These are phyloP conservation scores for Xiphias gladius DNA, from an alignment of 2,113 vertebrate species.

Conservation along the genomic window DNA sequence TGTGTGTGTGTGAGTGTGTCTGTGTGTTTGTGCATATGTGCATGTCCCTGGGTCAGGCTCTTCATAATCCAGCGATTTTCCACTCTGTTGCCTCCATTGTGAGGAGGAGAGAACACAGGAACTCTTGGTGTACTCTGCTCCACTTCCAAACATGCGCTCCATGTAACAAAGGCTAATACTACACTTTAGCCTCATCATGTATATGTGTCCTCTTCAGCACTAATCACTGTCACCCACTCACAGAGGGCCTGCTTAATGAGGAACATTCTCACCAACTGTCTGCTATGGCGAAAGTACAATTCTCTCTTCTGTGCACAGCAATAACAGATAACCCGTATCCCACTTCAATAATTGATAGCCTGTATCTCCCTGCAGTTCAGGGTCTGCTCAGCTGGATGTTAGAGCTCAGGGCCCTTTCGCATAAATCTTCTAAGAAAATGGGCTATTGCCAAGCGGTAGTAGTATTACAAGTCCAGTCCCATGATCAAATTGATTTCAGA, in stretches of 20 bases:
- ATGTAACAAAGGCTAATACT: slow-evolving; percentile 61
- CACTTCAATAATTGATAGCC: slow-evolving; percentile 62
- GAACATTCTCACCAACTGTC: slow-evolving; percentile 63
- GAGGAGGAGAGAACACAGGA: slow-evolving; percentile 60
- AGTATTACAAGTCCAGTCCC: slow-evolving; percentile 10
- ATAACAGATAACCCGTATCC: slow-evolving; percentile 71
- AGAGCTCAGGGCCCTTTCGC: slow-evolving; percentile 30
- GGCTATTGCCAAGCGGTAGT: background rate
- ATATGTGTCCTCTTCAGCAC: slow-evolving; percentile 66
- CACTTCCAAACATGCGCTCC: slow-evolving; percentile 62
- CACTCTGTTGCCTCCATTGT: slow-evolving; percentile 75
- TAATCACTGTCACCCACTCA: slow-evolving; percentile 76
- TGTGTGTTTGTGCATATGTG: slow-evolving; percentile 27
- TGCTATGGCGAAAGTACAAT: slow-evolving; percentile 62
- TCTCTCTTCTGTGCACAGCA: slow-evolving; percentile 52
- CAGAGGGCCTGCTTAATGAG: slow-evolving; percentile 62
- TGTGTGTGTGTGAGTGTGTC: slow-evolving; percentile 17
- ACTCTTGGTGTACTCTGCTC: slow-evolving; percentile 59
- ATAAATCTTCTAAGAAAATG: slow-evolving; percentile 46
- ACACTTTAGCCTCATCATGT: slow-evolving; percentile 71
- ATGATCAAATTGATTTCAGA: slow-evolving; percentile 20
- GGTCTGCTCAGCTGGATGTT: slow-evolving; percentile 15
- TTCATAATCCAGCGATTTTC: slow-evolving; percentile 75
- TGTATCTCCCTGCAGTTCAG: slow-evolving; percentile 46
- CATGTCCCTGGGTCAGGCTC: slow-evolving; percentile 51